Evolutionary conservation across 2,797 vertebrate genomes (phyloP), one percentile per base, ranked within the genome.

Genomic region (Hoplostethus mediterraneus): DNA sequence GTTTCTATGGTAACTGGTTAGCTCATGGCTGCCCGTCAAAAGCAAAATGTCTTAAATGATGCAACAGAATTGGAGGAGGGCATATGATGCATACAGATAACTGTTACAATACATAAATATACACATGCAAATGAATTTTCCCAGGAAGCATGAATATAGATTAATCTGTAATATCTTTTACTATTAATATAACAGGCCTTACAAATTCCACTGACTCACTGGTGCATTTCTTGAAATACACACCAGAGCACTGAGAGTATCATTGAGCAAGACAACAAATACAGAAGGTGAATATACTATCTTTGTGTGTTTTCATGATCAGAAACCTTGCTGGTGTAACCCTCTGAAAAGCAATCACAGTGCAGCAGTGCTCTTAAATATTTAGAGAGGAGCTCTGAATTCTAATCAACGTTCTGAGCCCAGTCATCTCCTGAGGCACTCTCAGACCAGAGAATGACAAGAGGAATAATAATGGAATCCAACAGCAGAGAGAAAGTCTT

Each of bases 1-100:
- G 91, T 88, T 89, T 78, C 88, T 82, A 90, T 89, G 81, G 89
- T 76, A 94, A 95, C 94, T 33, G 75, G 87, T 86, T 84, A 78
- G 90, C 86, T 89, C 83, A 87, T 82, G 87, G 87, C 84, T 84
- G 86, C 79, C 84, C 79, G 83, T 88, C 87, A 81, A 89, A 88
- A 82, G 82, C 67, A 68, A 87, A 90, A 88, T 75, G 85, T 87
- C 80, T 85, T 90, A 80, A 79, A 80, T 78, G 82, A 85, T 88
- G 86, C 79, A 83, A 79, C 71, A 71, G 73, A 47, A 87, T 89
- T 71, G 74, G 58, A 79, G 67, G 48, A 78, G 53, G 54, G 45
- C 56, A 69, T 45, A 75, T 67, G 14, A 71, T 44, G 58, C 62
- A 82, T 65, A 63, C 17, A 63, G 25, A 75, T 28, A 51, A 17